Conservation (phyloP, 2,113 vertebrate genomes). For the Apteryx mantelli region DNA sequence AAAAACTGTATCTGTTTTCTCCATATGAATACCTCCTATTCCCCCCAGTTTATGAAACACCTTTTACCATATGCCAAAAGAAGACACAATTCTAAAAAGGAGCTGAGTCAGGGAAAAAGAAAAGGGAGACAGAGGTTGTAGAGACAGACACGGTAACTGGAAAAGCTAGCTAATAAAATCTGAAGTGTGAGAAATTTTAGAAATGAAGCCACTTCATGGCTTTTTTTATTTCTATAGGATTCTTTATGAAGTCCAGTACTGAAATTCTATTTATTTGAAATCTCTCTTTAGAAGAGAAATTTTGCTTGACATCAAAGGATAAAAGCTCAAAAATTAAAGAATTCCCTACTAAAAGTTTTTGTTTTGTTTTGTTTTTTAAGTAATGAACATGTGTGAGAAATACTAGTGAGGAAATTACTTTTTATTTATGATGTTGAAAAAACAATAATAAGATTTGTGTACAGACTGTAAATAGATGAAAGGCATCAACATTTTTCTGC, state of each 20-base stretch:
- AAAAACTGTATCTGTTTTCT: constrained; percentile 15
- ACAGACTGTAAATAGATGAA: not conserved
- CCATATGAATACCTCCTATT: not conserved
- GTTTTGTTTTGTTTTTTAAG: too few species aligned
- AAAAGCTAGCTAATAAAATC: not conserved
- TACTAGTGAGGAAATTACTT: not conserved
- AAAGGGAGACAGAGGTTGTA: not conserved
- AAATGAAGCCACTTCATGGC: not conserved
- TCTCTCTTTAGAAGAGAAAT: not conserved
- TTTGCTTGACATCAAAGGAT: not conserved
- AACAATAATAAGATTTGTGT: not conserved
- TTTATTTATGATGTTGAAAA: not conserved
- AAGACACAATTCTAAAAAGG: not conserved
- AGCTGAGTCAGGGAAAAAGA: not conserved
- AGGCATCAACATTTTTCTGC: not conserved
- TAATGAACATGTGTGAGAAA: not conserved
- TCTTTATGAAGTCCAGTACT: not conserved
- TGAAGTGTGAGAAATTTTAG: not conserved
- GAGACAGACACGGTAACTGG: not conserved
- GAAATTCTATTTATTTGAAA: not conserved
- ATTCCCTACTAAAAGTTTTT: not conserved
- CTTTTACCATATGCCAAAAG: constrained; percentile 3
- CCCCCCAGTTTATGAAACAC: constrained; percentile 9
- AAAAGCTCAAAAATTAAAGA: not conserved
- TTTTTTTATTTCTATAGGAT: not conserved